Percentiles rank a stretch among this genome's conserved stretches.
Evolutionary conservation across 2,113 vertebrate species (phyloP).

Genomic region (Prinia subflava): DNA sequence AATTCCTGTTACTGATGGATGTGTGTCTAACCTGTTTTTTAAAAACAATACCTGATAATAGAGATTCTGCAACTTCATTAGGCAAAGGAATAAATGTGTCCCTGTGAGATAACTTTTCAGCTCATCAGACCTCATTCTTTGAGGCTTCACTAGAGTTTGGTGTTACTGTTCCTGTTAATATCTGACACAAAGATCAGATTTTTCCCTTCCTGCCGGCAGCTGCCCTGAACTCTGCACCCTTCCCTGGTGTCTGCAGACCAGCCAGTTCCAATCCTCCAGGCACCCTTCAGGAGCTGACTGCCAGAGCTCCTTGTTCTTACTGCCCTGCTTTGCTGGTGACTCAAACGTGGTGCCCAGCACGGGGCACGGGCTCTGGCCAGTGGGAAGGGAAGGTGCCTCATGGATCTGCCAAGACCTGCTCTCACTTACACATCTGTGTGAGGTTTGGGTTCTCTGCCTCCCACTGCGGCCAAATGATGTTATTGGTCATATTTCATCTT

Average conservation of each 20-base stretch:
- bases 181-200: background rate
- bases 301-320: background rate
- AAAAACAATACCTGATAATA: background rate
- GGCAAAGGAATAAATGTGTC: background rate
- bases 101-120: background rate
- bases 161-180: background rate
- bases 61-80: background rate
- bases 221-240: background rate
- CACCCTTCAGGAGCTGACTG: background rate
- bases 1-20: background rate
- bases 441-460: background rate
- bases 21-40: background rate
- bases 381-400: background rate
- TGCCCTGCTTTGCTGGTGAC: background rate
- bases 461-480: background rate
- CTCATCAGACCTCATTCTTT: background rate
- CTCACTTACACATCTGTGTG: background rate
- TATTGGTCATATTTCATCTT: background rate
- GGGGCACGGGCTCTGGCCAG: accelerated
- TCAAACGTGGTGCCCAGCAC: background rate
- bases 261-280: background rate
- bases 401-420: background rate
- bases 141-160: background rate
- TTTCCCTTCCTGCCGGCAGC: background rate
- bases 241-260: background rate